Evolutionary conservation across 2,888 invertebrate species (phyloP).

Genomic region (Laothoe populi): DNA sequence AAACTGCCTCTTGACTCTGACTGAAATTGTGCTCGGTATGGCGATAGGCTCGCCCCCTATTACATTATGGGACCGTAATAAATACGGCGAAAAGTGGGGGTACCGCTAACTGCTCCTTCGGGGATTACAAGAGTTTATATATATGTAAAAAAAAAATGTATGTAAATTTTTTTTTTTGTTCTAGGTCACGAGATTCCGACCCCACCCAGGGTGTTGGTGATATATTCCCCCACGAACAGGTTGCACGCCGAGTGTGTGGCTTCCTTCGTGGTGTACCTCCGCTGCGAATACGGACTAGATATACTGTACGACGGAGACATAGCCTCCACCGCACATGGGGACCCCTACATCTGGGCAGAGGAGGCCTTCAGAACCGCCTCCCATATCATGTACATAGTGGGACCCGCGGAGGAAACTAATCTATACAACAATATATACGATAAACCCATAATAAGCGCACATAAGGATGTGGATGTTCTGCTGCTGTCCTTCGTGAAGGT

Average conservation of each 20-base stretch:
- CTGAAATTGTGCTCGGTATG: too few species aligned
- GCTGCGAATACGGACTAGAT: constrained; percentile 70
- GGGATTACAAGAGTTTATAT: too few species aligned
- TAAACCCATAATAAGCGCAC: constrained; percentile 66
- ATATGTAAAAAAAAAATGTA: too few species aligned
- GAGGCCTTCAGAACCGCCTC: constrained; percentile 65
- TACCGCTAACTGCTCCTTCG: too few species aligned
- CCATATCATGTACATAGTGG: constrained; percentile 69
- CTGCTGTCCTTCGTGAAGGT: constrained; percentile 61
- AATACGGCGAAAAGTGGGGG: too few species aligned
- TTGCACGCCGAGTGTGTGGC: constrained; percentile 72
- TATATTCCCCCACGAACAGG: constrained; percentile 68
- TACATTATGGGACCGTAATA: too few species aligned
- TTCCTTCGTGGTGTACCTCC: constrained; percentile 67
- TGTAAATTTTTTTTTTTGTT: constrained; percentile 32
- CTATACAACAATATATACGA: constrained; percentile 70
- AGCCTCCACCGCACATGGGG: constrained; percentile 59
- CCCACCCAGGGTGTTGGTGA: constrained; percentile 70
- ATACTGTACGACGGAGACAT: constrained; percentile 74
- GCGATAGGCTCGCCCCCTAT: too few species aligned
- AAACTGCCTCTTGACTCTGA: too few species aligned
- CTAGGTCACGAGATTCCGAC: constrained; percentile 63
- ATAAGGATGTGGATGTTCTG: constrained; percentile 63
- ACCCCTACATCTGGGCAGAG: constrained; percentile 72
- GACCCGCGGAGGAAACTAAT: constrained; percentile 64